Conservation (phyloP, 2,113 vertebrate species). For the Fregetta grallaria region DNA sequence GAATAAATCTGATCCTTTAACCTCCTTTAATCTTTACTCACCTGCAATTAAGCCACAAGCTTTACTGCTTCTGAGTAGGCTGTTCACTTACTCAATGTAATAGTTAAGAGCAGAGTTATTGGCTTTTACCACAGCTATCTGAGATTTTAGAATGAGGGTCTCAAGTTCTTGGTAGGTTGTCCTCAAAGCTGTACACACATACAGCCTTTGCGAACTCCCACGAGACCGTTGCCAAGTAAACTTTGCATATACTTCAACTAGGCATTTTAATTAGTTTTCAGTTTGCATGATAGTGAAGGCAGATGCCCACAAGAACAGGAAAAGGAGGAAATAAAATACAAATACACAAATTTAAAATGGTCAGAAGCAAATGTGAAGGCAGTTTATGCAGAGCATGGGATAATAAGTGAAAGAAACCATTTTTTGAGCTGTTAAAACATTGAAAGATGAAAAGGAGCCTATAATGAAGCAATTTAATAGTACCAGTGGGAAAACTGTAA, state of each 20-base stretch:
- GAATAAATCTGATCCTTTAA: background rate
- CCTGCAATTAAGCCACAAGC: background rate
- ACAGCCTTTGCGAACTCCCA: background rate
- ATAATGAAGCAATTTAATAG: slow-evolving; percentile 44
- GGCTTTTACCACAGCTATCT: background rate
- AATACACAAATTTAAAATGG: background rate
- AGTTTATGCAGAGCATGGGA: background rate
- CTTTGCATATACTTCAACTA: background rate
- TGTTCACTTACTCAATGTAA: background rate
- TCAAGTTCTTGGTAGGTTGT: background rate
- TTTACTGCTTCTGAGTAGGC: background rate
- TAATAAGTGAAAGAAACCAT: background rate
- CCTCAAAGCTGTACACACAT: background rate
- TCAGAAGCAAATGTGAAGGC: background rate
- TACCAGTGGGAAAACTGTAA: slow-evolving; percentile 38
- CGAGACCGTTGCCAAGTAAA: background rate
- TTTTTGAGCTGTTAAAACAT: background rate
- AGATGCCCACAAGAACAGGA: background rate
- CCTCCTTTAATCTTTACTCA: background rate
- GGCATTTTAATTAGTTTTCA: background rate
- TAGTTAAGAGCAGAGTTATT: background rate
- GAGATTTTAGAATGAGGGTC: background rate
- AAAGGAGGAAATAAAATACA: slow-evolving; percentile 14
- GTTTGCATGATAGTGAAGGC: background rate
- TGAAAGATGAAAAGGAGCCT: slow-evolving; percentile 7